Base-by-base conservation (phyloP, 2,888 invertebrate species). In the Drosophila maculinotata region DNA sequence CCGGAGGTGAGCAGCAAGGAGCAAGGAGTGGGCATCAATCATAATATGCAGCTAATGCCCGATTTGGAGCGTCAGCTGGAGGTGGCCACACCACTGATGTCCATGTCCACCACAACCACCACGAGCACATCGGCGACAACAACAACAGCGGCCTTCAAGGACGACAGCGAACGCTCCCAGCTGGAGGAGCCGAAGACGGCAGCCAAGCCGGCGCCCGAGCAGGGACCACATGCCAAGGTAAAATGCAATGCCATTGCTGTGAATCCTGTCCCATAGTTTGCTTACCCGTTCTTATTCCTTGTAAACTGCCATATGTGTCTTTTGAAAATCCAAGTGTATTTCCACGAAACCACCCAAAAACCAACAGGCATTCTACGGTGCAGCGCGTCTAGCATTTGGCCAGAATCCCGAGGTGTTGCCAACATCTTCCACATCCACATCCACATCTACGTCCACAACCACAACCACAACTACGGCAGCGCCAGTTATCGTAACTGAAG, bases 351-450 rank as follows among this genome's bases (percentile, higher is more conserved):
- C 87, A 72, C 79, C 89, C 54, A 88, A 89, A 76, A 76, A 77
- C 54, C 81, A 84, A 69, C 84, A 94, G 94, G 92, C 93, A 45
- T 94, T 94, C 90, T 93, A 93, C 76, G 94, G 94, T 49, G 94
- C 94, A 3, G 94, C 94, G 25, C 93, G 94, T 17, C 91, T 94
- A 57, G 91, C 91, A 9, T 91, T 91, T 72, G 91, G 91, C 41
- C 91, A 91, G 79, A 92, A 94, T 49, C 94, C 94, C 53, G 93
- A 91, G 77, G 89, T 91, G 59, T 88, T 90, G 68, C 90, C 91
- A 30, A 90, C 90, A 42, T 79, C 88, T 31, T 76, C 90, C 14
- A 86, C 90, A 12, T 67, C 88, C 4, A 72, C 88, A 12, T 73
- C 75, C 10, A 69, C 81, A 10, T 67, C 82, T 1, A 72, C 79